phyloP scores from a whole-genome alignment of 2,797 vertebrate genomes.

The Anas capensis region DNA sequence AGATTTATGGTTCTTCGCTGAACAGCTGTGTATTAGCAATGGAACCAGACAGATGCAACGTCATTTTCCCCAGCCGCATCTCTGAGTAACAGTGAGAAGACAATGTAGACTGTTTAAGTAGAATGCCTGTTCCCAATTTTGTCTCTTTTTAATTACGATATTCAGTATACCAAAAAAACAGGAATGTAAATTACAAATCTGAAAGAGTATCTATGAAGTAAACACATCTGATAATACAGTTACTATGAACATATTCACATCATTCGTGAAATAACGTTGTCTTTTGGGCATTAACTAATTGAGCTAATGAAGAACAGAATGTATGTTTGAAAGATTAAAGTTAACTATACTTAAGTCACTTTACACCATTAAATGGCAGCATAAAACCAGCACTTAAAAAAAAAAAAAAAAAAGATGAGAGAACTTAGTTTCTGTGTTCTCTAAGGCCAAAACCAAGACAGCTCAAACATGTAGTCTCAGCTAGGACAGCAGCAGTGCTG shows the following conservation, averaged over 20 bases:
- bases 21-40: neutral
- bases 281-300: neutral
- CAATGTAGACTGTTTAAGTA: neutral
- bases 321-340: neutral
- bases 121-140: neutral
- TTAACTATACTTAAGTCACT: neutral
- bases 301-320: neutral
- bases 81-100: neutral
- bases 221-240: neutral
- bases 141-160: neutral
- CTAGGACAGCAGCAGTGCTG: neutral
- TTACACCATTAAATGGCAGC: neutral
- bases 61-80: neutral
- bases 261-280: neutral
- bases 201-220: neutral
- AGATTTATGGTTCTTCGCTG: neutral
- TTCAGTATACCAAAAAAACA: neutral
- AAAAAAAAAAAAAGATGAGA: rapidly evolving
- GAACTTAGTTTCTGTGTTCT: neutral
- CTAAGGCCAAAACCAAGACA: neutral
- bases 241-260: neutral
- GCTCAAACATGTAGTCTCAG: neutral
- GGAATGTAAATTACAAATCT: neutral
- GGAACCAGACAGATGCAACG: neutral
- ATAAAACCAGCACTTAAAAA: neutral